These are phyloP conservation scores for Glyphotaelius pellucidus DNA, from an alignment of 2,888 invertebrate genomes.

Conservation along the genomic window DNA sequence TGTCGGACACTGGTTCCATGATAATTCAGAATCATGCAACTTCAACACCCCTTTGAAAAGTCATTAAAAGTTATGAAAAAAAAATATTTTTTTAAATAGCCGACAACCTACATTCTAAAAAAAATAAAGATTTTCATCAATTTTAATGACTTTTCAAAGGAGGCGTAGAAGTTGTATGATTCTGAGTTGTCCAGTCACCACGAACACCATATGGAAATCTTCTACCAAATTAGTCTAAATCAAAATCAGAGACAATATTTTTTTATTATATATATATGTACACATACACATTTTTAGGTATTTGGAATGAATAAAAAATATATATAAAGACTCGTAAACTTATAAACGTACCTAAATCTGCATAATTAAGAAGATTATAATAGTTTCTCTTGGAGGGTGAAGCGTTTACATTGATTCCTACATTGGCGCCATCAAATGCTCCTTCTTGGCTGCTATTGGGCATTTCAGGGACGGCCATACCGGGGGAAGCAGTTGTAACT, in stretches of 20 bases:
- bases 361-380: constrained; percentile 64
- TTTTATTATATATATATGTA: not conserved
- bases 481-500: not conserved
- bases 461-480: constrained; percentile 6
- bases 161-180: too few relatives aligned
- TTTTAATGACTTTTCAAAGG: too few relatives aligned
- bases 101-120: too few relatives aligned
- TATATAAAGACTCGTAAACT: not conserved
- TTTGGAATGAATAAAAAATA: not conserved
- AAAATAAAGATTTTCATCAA: too few relatives aligned
- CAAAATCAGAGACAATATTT: not conserved
- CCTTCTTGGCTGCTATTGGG: constrained; percentile 64
- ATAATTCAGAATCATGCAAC: too few relatives aligned
- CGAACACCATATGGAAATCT: not conserved
- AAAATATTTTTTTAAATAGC: too few relatives aligned
- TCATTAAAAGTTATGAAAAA: too few relatives aligned
- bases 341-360: constrained; percentile 62
- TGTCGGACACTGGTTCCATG: too few relatives aligned
- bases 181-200: too few relatives aligned
- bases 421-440: constrained; percentile 60
- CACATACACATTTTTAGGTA: not conserved
- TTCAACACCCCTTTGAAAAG: too few relatives aligned
- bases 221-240: not conserved
- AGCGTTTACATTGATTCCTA: constrained; percentile 64
- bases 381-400: constrained; percentile 65